Base-by-base conservation (phyloP, 2,797 vertebrate genomes). In the Semotilus atromaculatus region DNA sequence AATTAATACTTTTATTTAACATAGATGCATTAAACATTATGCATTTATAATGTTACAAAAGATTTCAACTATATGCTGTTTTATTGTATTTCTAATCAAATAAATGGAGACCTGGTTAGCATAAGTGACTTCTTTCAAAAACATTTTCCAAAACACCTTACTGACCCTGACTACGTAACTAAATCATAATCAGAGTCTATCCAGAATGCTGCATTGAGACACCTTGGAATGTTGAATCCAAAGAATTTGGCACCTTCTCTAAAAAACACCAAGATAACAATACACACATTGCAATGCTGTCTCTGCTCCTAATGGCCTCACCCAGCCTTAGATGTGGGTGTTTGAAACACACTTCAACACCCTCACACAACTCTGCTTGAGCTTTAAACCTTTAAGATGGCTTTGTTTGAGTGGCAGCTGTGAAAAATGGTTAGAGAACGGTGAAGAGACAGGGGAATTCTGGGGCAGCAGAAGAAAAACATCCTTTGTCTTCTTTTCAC, bases 401-500 rank as follows among this genome's bases (percentile, higher is more conserved):
- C 67, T 77, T 76, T 11, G 36, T 72, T 73, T 86, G 43, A 88
- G 68, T 86, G 84, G 87, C 66, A 76, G 70, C 51, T 74, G 75
- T 29, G 81, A 83, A 89, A 85, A 84, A 72, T 77, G 43, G 66
- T 26, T 82, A 89, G 85, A 89, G 71, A 91, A 84, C 36, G 53
- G 83, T n/a, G 67, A 19, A 26, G 51, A 53, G 71, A 73, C 70
- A 6, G 79, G 36, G 79, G 66, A 76, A 86, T 58, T 72, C 73
- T 72, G 26, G 62, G 80, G 34, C 68, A 84, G 80, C 73, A 80
- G 81, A 76, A 75, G 81, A 86, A 82, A 81, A 60, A 81, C 84
- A 81, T 80, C 26, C 16, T 84, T 70, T 34, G 83, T 82, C 51
- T 34, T 85, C 64, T 85, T 80, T 85, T 40, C 43, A 51, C 43